Percentiles rank a stretch among this genome's conserved stretches.
Conservation (phyloP, 1,140 invertebrate species). For the Macrotrachela quadricornifera region DNA sequence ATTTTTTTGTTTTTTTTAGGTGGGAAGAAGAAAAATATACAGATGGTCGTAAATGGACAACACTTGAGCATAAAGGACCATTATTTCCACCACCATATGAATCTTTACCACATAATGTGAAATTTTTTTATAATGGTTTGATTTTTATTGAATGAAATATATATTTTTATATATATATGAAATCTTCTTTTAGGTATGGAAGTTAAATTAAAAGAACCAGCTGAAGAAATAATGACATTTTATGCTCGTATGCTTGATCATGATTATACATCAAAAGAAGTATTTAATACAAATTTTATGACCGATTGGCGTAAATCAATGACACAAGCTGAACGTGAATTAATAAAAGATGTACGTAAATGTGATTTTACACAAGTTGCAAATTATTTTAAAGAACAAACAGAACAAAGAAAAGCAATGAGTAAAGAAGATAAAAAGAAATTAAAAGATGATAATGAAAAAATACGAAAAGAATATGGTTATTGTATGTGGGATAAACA, state of each 20-base stretch:
- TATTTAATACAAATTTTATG: constrained; percentile 94
- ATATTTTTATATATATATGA: too few relatives aligned
- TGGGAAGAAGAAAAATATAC: constrained; percentile 85
- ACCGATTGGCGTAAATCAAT: constrained; percentile 54
- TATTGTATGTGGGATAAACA: constrained; percentile 89
- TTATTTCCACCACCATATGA: constrained; percentile 88
- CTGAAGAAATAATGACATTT: constrained; percentile 92
- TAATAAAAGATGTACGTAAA: constrained; percentile 63
- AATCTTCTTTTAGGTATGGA: constrained; percentile 16
- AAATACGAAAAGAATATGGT: constrained; percentile 70
- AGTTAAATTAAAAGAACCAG: constrained; percentile 50
- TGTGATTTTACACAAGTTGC: constrained; percentile 85
- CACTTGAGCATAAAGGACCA: constrained; percentile 86
- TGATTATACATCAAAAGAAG: constrained; percentile 82
- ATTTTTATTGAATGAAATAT: too few relatives aligned
- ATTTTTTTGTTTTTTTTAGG: too few relatives aligned
- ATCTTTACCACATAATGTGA: constrained; percentile 60
- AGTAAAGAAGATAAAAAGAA: constrained; percentile 69
- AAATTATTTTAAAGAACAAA: constrained; percentile 52
- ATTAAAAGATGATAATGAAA: constrained; percentile 73
- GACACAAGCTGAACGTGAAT: constrained; percentile 53
- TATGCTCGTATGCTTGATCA: constrained; percentile 96
- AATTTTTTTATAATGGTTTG: constrained; percentile 82
- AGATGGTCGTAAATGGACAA: constrained; percentile 85
- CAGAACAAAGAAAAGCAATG: constrained; percentile 58